Conservation (phyloP, 2,113 vertebrate species). For the Tetrax tetrax region DNA sequence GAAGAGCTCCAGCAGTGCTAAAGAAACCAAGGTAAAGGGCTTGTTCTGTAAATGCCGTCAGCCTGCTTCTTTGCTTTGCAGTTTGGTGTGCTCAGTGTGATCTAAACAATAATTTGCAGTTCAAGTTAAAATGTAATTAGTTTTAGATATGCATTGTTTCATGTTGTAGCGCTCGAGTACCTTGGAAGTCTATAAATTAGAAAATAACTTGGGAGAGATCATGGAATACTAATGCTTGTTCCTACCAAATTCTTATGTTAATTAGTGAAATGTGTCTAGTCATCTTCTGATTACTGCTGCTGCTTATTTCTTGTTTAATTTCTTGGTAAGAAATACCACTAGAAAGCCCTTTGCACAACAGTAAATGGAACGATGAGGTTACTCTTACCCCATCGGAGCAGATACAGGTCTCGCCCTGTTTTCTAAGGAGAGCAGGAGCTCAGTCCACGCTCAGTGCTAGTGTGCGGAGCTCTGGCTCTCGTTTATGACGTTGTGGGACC, state of each 20-base stretch:
- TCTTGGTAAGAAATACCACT: neutral
- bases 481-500: neutral
- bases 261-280: neutral
- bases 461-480: neutral
- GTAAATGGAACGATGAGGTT: neutral
- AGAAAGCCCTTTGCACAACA: neutral
- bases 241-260: neutral
- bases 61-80: neutral
- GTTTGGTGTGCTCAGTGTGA: neutral
- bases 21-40: constrained; percentile 85
- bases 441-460: neutral
- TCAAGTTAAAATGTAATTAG: neutral
- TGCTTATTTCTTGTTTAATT: neutral
- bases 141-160: neutral
- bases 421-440: neutral
- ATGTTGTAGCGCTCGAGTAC: neutral
- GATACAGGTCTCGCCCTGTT: neutral
- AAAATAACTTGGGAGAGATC: neutral
- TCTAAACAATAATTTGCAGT: neutral
- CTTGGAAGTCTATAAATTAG: neutral
- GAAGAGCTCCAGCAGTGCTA: constrained; percentile 82
- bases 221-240: neutral
- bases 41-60: neutral
- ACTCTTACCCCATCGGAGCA: neutral
- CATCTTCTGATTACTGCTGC: neutral